These are phyloP conservation scores for Rhinoraja longicauda DNA, from an alignment of 2,797 vertebrate species.

Conservation along the genomic window DNA sequence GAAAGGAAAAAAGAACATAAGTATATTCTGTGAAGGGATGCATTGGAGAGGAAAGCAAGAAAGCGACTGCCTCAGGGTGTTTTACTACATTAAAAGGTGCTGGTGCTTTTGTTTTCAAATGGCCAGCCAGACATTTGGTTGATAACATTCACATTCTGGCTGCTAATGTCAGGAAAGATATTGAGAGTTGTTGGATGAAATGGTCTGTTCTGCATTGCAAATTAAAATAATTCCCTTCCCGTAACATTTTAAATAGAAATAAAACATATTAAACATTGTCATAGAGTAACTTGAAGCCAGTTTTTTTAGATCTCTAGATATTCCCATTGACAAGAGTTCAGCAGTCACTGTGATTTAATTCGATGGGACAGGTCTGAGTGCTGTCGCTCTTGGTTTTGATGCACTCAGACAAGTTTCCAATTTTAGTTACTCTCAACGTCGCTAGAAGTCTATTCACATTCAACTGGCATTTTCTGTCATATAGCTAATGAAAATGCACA, in stretches of 20 bases:
- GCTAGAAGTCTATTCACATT: neutral
- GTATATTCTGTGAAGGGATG: neutral
- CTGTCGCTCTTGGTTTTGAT: neutral
- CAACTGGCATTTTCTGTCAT: neutral
- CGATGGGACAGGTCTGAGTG: neutral
- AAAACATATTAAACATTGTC: neutral
- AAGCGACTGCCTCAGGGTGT: neutral
- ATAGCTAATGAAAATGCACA: neutral
- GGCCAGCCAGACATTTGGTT: no score
- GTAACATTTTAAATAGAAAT: neutral
- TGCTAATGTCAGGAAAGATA: no score
- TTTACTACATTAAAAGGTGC: no score
- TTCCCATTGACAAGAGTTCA: neutral
- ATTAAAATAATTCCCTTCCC: neutral
- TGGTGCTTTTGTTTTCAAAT: no score
- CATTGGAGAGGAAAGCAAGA: neutral
- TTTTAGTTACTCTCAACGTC: neutral
- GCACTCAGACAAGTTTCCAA: neutral
- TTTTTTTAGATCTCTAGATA: neutral
- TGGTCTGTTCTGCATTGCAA: neutral
- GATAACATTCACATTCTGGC: no score
- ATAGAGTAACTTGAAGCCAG: neutral
- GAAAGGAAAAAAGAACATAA: neutral
- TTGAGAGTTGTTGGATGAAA: neutral
- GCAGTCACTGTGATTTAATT: neutral